Evolutionary conservation across 2,797 vertebrate genomes (phyloP).

Genomic region (Lepus townsendii): DNA sequence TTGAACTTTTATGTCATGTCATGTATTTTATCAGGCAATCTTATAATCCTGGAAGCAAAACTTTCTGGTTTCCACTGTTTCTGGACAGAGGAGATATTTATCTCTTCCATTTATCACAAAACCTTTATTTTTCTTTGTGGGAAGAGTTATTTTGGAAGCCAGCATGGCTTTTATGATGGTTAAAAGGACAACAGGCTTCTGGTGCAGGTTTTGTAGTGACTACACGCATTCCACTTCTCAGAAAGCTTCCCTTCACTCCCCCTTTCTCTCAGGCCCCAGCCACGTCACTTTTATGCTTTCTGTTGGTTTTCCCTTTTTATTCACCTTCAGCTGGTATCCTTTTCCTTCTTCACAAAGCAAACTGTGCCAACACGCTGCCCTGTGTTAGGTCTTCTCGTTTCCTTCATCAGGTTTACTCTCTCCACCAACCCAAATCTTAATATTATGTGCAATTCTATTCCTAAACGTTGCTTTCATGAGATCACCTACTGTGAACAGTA

Average conservation of each 20-base stretch:
- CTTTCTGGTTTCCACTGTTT: conserved; percentile 44
- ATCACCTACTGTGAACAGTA: conserved; percentile 46
- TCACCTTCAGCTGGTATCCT: background rate
- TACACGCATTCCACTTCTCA: conserved; percentile 26
- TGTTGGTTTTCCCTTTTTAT: conserved; percentile 4
- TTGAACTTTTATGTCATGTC: background rate
- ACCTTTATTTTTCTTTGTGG: conserved; percentile 21
- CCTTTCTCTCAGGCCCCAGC: background rate
- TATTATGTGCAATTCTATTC: conserved; percentile 46
- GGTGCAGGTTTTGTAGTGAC: conserved; percentile 3
- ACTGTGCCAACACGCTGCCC: background rate
- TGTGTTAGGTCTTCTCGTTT: conserved; percentile 29
- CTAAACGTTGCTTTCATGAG: conserved; percentile 54
- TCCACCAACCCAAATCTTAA: conserved; percentile 34
- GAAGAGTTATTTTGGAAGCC: conserved; percentile 13
- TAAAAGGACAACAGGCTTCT: conserved; percentile 51
- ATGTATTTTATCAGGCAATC: conserved; percentile 27
- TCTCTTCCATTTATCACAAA: conserved; percentile 64
- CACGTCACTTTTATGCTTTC: conserved; percentile 19
- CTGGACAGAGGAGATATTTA: background rate
- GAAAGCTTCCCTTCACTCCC: conserved; percentile 34
- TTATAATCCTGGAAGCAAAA: conserved; percentile 19
- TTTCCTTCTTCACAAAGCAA: conserved; percentile 25
- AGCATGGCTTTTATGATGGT: background rate
- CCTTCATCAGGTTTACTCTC: conserved; percentile 15